Conservation (phyloP, 2,888 invertebrate genomes). For the Operophtera brumata region DNA sequence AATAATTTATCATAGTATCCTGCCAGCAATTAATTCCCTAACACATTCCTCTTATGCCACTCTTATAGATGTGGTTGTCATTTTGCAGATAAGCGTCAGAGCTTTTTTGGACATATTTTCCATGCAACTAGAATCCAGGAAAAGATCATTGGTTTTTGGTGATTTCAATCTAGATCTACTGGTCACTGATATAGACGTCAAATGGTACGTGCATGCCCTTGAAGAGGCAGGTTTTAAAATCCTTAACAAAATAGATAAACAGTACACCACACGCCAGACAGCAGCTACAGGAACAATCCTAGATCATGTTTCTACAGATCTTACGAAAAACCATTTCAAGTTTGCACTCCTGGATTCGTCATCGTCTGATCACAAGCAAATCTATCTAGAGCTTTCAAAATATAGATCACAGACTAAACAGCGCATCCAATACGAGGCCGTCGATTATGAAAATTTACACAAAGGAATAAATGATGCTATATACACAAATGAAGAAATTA, state of each 20-base stretch:
- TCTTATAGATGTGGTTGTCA: too few species aligned
- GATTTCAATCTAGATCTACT: too few species aligned
- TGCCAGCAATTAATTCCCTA: too few species aligned
- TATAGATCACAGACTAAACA: neutral
- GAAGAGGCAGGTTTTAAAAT: neutral
- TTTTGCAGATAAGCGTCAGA: too few species aligned
- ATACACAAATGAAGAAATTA: neutral
- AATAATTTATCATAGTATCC: too few species aligned
- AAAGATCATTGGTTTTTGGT: too few species aligned
- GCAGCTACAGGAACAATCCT: neutral
- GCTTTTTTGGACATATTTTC: too few species aligned
- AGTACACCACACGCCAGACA: neutral
- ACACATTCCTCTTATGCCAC: too few species aligned
- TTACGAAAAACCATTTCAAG: neutral
- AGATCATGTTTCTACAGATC: neutral
- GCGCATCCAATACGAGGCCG: neutral
- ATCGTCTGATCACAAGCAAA: too few species aligned
- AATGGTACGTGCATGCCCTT: too few species aligned
- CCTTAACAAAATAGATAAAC: neutral
- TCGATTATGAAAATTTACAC: neutral
- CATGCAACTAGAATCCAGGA: too few species aligned
- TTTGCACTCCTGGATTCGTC: neutral
- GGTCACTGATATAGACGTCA: too few species aligned
- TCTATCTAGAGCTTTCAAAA: neutral
- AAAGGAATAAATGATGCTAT: neutral